Conservation (phyloP, 2,113 vertebrate species). For the Mirounga angustirostris region DNA sequence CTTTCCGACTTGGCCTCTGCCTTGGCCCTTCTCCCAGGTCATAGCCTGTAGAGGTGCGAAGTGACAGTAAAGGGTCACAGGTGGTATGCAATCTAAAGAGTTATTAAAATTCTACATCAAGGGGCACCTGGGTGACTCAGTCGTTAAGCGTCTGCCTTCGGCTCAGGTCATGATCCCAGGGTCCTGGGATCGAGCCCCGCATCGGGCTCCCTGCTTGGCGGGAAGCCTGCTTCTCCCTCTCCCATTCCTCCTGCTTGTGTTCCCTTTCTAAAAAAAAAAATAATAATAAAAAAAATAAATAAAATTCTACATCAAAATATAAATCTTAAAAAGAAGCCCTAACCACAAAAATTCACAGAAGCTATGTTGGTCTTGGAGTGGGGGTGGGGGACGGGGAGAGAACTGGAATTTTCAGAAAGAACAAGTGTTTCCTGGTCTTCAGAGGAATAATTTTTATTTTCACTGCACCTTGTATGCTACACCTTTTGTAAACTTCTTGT, state of each 20-base stretch:
- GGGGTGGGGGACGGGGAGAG: neutral
- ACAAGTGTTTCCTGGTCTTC: neutral
- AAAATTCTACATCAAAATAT: neutral
- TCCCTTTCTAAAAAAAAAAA: too few relatives aligned
- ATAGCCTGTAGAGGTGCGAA: neutral
- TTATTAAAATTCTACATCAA: neutral
- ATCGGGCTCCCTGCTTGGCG: too few relatives aligned
- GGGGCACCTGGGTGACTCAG: too few relatives aligned
- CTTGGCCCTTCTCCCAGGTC: neutral
- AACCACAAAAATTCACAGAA: constrained; percentile 1
- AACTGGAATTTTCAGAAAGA: constrained; percentile 44
- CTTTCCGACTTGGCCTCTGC: neutral
- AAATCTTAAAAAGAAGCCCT: constrained; percentile 51
- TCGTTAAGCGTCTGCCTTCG: too few relatives aligned
- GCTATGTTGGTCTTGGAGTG: neutral
- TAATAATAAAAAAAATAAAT: neutral
- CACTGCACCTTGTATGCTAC: neutral
- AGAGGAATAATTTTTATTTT: neutral
- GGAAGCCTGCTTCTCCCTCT: too few relatives aligned
- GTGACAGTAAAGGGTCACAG: neutral
- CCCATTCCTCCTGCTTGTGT: too few relatives aligned
- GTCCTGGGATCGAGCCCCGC: too few relatives aligned
- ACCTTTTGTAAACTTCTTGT: neutral
- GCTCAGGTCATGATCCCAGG: too few relatives aligned
- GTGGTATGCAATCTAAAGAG: neutral